Percentiles rank a stretch among this genome's conserved stretches.
Conservation (phyloP, 2,113 vertebrate genomes). For the Brienomyrus longianalis region DNA sequence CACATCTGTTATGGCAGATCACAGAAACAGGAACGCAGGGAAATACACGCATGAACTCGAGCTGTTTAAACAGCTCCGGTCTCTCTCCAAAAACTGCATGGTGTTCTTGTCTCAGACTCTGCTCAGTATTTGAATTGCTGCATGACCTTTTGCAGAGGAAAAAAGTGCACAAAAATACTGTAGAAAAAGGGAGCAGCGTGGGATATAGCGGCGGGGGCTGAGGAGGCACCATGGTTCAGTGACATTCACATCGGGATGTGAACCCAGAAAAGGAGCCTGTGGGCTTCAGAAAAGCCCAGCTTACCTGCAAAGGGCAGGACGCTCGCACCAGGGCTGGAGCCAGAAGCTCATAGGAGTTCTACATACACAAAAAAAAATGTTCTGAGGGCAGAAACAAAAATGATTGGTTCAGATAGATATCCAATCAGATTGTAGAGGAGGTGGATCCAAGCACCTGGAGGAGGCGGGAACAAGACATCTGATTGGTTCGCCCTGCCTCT, state of each 20-base stretch:
- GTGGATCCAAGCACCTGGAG: no score
- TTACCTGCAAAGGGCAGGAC: background rate
- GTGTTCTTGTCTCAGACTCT: background rate
- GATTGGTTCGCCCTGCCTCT: no score
- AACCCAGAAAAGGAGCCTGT: background rate
- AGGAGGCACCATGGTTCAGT: background rate
- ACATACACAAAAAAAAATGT: no score
- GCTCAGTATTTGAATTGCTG: background rate
- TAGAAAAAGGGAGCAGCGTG: background rate
- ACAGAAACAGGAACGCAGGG: background rate
- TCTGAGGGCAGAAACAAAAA: no score
- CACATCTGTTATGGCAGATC: background rate
- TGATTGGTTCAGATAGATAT: no score
- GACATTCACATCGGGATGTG: background rate
- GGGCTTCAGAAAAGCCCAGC: background rate
- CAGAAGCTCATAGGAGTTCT: background rate
- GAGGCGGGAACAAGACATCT: no score
- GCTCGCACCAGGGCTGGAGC: background rate
- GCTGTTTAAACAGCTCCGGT: background rate
- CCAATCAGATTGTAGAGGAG: no score
- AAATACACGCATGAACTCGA: background rate
- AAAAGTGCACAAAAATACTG: background rate
- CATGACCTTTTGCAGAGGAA: background rate
- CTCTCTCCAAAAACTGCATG: background rate
- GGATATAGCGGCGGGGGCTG: background rate